A percentile compares a stretch with the other conserved stretches of the same genome.
phyloP scores from a whole-genome alignment of 2,797 vertebrate species.

The Taenioides sp. region DNA sequence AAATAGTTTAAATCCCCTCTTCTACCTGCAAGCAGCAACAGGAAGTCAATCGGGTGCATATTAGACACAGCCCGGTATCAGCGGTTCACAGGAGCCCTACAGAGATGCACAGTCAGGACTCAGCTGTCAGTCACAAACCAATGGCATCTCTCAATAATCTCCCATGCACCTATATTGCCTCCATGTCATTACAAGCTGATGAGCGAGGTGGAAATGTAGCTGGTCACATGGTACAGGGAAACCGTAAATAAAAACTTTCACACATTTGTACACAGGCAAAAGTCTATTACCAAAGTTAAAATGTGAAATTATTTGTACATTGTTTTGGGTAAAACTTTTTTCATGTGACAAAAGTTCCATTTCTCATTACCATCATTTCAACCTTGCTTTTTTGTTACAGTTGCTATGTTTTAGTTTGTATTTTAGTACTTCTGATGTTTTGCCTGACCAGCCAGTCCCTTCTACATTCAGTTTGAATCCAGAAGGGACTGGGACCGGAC shows the following conservation, averaged over 20 bases:
- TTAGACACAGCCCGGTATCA: conserved; percentile 75
- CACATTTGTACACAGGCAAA: not conserved
- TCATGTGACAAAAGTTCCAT: too few species aligned
- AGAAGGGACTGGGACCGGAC: too few species aligned
- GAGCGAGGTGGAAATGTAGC: conserved; percentile 30
- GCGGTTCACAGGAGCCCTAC: conserved; percentile 58
- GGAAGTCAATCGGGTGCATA: conserved; percentile 68
- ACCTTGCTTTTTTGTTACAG: too few species aligned
- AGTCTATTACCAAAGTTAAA: not conserved
- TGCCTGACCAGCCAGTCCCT: too few species aligned
- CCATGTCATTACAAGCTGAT: conserved; percentile 45
- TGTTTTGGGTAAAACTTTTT: too few species aligned
- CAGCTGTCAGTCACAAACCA: conserved; percentile 40
- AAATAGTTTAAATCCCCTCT: conserved; percentile 74
- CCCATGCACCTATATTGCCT: conserved; percentile 36
- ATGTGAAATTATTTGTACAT: too few species aligned
- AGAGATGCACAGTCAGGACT: conserved; percentile 39
- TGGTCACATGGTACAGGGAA: conserved; percentile 36
- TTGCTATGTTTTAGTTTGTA: too few species aligned
- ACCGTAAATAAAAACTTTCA: conserved; percentile 34
- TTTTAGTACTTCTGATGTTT: too few species aligned
- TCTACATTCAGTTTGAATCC: too few species aligned
- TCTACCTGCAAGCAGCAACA: conserved; percentile 59
- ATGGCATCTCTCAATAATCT: conserved; percentile 42
- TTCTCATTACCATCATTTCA: too few species aligned